Evolutionary conservation across 2,888 invertebrate species (phyloP), one percentile per base, ranked within the genome.

Genomic region (Orthosia gracilis): DNA sequence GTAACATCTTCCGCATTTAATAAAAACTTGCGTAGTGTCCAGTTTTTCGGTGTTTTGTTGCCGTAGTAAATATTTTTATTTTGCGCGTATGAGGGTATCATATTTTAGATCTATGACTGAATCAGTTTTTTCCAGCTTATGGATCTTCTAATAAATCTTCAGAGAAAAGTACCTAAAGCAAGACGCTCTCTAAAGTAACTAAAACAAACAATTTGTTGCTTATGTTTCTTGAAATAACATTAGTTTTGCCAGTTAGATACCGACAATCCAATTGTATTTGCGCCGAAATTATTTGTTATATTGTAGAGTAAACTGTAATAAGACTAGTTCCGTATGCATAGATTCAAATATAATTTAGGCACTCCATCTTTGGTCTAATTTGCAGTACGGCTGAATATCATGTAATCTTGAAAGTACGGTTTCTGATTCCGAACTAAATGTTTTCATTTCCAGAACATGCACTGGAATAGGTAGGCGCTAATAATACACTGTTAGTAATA

Each of bases 361-460:
- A 26, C 21, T 21, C n/a, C 11, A 54, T 21, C 18, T 52, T 9
- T 40, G 54, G n/a, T 62, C 17, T 62, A 62, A 62, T n/a, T 62
- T 73, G 31, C 49, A 23, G 23, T 15, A n/a, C 23, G 54, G 18
- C 26, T 45, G 54, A 76, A 55, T 55, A 21, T 52, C 13, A 21
- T 54, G 15, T 59, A 52, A 66, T 52, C 13, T 59, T 50, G 18
- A 21, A n/a, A 26, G 26, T 50, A 23, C 18, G 50, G 12, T 31
- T 9, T 21, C n/a, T 21, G 59, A 61, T 54, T 61, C 15, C 5
- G 3, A 26, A 54, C 23, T 21, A 54, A 55, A 77, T 18, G 59
- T 45, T 59, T 50, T 23, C 21, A 23, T 18, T 21, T 17, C 18
- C 45, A 12, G 12, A 50, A 21, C 17, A n/a, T 23, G 23, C n/a